A percentile compares a stretch with the other conserved stretches of the same genome.
These are phyloP conservation scores for Plebejus argus DNA, from an alignment of 2,888 invertebrate genomes.

Conservation along the genomic window DNA sequence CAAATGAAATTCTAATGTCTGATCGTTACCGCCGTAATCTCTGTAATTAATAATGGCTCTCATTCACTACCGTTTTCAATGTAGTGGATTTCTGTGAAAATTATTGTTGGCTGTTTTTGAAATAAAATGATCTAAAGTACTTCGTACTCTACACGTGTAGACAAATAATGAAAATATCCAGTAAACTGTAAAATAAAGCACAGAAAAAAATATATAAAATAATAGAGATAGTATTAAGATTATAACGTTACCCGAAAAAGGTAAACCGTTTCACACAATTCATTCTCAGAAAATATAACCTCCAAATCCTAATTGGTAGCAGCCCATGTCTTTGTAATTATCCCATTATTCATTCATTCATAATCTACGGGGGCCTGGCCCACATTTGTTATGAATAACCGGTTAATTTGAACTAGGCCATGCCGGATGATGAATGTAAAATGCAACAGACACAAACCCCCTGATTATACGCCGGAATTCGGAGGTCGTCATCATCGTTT, in stretches of 20 bases:
- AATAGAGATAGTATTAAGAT: background rate
- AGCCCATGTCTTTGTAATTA: constrained; percentile 30
- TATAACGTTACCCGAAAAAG: background rate
- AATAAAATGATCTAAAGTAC: too few species aligned
- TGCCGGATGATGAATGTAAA: constrained; percentile 41
- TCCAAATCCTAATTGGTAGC: constrained; percentile 13
- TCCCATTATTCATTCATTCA: constrained; percentile 29
- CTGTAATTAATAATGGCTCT: background rate
- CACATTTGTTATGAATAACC: constrained; percentile 31
- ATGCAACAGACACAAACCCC: constrained; percentile 36
- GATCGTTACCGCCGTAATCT: constrained; percentile 2
- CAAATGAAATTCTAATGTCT: constrained; percentile 18
- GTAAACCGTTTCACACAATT: constrained; percentile 3
- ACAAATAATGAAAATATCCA: too few species aligned
- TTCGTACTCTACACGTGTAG: too few species aligned
- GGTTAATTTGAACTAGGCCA: constrained; percentile 31
- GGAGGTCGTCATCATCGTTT: constrained; percentile 1
- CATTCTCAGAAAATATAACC: constrained; percentile 15
- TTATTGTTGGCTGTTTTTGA: background rate
- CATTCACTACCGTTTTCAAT: background rate
- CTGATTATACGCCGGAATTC: constrained; percentile 10
- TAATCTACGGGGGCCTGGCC: constrained; percentile 24
- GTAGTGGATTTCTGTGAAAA: background rate
- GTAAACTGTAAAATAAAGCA: too few species aligned
- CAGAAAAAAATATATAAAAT: too few species aligned